Evolutionary conservation across 1,140 invertebrate species (phyloP).

Genomic region (Dreissena polymorpha): DNA sequence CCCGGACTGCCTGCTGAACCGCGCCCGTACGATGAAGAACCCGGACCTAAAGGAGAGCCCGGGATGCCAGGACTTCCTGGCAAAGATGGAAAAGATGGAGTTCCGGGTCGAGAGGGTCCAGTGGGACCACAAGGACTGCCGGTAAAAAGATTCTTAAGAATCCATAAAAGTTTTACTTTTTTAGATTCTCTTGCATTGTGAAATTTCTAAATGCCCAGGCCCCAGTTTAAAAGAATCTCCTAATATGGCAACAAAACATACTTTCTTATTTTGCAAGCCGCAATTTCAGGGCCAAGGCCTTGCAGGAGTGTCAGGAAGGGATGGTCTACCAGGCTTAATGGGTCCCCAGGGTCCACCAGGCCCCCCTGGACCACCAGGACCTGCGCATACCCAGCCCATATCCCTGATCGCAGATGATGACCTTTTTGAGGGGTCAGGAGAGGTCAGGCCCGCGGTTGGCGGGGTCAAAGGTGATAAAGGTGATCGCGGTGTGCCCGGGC

Average conservation of each 20-base stretch:
- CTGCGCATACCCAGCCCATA: constrained; percentile 6
- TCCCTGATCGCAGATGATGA: constrained; percentile 15
- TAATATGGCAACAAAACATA: not conserved
- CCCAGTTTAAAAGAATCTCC: not conserved
- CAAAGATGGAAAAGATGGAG: constrained; percentile 31
- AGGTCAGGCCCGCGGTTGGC: not conserved
- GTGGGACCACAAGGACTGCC: constrained; percentile 9
- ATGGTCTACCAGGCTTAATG: not conserved
- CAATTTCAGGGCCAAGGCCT: constrained; percentile 8
- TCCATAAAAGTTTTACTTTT: not conserved
- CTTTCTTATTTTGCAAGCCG: too few species aligned
- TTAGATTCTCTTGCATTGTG: not conserved
- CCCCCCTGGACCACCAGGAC: constrained; percentile 37
- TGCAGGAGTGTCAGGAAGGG: not conserved
- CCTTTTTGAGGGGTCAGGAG: constrained; percentile 28
- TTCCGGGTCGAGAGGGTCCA: constrained; percentile 28
- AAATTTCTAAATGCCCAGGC: not conserved
- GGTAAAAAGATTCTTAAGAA: not conserved
- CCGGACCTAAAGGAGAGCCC: constrained; percentile 40
- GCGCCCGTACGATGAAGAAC: constrained; percentile 23
- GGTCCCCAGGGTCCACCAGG: constrained; percentile 14
- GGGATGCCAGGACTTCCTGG: constrained; percentile 41
- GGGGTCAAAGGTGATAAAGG: constrained; percentile 32
- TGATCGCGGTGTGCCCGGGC: not conserved
- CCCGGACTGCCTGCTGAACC: constrained; percentile 28